These are phyloP conservation scores for Paracanthobrama guichenoti DNA, from an alignment of 2,113 vertebrate genomes.

Conservation along the genomic window DNA sequence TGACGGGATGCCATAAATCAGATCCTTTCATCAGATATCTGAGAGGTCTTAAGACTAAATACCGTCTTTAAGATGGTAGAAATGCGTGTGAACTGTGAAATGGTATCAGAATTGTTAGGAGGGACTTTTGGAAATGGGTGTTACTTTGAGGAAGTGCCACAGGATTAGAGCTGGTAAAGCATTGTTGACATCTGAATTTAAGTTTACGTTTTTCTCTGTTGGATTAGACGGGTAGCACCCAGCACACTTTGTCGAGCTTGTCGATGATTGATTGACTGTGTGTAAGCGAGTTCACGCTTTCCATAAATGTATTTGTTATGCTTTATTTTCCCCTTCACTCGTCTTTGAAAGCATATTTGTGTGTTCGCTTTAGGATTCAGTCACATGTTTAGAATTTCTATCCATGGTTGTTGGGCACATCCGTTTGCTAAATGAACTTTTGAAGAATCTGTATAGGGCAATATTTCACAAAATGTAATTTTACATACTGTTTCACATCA, in stretches of 20 bases:
- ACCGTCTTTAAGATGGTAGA: constrained; percentile 6
- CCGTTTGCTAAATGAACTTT: constrained; percentile 78
- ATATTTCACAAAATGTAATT: constrained; percentile 82
- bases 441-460: constrained; percentile 73
- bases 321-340: constrained; percentile 55
- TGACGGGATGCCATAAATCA: constrained; percentile 56
- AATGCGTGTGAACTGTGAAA: constrained; percentile 25
- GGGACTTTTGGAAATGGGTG: neutral
- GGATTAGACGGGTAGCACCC: constrained; percentile 14
- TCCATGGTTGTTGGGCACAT: constrained; percentile 70
- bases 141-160: constrained; percentile 23
- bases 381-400: constrained; percentile 59
- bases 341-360: constrained; percentile 60
- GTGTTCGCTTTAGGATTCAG: constrained; percentile 62
- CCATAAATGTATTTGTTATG: constrained; percentile 43
- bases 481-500: constrained; percentile 80
- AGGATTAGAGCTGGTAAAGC: constrained; percentile 7
- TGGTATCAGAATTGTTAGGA: neutral
- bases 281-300: neutral
- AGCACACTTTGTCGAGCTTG: constrained; percentile 20
- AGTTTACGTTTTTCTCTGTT: constrained; percentile 19
- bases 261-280: constrained; percentile 27
- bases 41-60: constrained; percentile 46
- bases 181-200: constrained; percentile 46
- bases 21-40: constrained; percentile 54